Evolutionary conservation across 2,113 vertebrate species (phyloP), one percentile per base, ranked within the genome.

Genomic region (Scophthalmus maximus): DNA sequence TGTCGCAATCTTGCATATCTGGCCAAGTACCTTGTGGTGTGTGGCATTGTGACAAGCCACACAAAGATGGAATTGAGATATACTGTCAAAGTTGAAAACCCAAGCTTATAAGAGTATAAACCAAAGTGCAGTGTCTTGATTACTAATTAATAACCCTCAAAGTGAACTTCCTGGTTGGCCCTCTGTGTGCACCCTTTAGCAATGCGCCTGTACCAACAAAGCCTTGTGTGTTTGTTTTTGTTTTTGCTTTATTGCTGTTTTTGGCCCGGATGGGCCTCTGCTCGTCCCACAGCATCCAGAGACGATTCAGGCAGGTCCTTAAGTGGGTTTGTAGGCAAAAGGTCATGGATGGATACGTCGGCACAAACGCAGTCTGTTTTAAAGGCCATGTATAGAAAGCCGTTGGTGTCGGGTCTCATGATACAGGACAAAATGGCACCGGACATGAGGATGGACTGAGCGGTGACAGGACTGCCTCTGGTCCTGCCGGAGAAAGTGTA

Each of bases 351-450:
- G 52, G 64, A 62, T 76, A 68, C 59, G 63, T 49, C 29, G 56
- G 60, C 73, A 81, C 64, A 88, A 68, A 68, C 61, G 25, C 53
- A 38, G 83, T 70, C 63, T 73, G 68, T 80, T 74, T 81, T 68
- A 73, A 70, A 62, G 56, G 63, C 73, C 71, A 75, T 75, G 64
- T 89, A 83, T 86, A 86, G 87, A 76, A 87, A 73, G 76, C 60
- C 50, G 56, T 74, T 34, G 83, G 87, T 82, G 82, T 90, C 76
- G 1, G 74, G 87, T 89, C 83, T 86, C 85, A 81, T 72, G 78
- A 85, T 76, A 36, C 70, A 52, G 50, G 84, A 87, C 82, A 82
- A 85, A 79, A 89, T 87, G 75, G 87, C 84, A 86, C 69, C 36
- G 47, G 63, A 73, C 70, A 67, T 27, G 73, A 78, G 70, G 63